phyloP scores from a whole-genome alignment of 2,797 vertebrate species.

The Syngnathus acus region DNA sequence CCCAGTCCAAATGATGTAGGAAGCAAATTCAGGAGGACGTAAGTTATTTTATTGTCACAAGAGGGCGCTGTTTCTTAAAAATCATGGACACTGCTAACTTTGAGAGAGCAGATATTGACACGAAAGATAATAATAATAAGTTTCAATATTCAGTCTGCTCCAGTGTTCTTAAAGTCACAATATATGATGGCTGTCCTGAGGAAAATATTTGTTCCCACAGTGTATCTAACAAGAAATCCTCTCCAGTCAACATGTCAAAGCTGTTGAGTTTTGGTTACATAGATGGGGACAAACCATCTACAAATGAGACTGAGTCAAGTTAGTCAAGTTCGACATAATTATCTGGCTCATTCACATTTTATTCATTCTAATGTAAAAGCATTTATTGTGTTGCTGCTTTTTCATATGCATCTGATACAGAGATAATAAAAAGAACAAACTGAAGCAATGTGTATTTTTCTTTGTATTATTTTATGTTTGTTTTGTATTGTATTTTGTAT shows the following conservation, averaged over 20 bases:
- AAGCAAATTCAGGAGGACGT: constrained; percentile 6
- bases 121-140: background rate
- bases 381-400: background rate
- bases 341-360: background rate
- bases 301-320: constrained; percentile 1
- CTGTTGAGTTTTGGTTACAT: constrained; percentile 6
- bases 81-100: too few species aligned
- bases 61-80: background rate
- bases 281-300: background rate
- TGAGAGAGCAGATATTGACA: too few species aligned
- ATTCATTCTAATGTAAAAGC: background rate
- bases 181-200: background rate
- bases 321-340: background rate
- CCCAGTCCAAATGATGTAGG: background rate
- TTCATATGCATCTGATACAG: background rate
- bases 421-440: constrained; percentile 1
- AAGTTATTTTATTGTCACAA: background rate
- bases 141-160: background rate
- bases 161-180: background rate
- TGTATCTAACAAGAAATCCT: background rate
- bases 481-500: too few species aligned
- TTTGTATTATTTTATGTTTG: too few species aligned
- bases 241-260: constrained; percentile 8
- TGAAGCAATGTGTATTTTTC: background rate
- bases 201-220: background rate